These are phyloP conservation scores for Drosophila arizonae DNA, from an alignment of 1,140 invertebrate genomes.

Conservation along the genomic window DNA sequence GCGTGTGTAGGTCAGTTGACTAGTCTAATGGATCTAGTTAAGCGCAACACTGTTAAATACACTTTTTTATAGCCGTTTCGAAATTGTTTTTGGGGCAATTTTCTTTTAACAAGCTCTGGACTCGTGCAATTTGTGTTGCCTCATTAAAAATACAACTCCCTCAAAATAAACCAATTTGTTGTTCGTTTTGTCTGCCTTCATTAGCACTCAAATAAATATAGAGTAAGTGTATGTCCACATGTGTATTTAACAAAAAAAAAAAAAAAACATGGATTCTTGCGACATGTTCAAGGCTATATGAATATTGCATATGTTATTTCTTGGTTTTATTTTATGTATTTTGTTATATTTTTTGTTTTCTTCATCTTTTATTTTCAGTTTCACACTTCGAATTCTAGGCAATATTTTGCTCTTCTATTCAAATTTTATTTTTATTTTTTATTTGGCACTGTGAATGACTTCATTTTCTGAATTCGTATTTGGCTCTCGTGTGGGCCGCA, in stretches of 20 bases:
- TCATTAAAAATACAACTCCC: slow-evolving; percentile 21
- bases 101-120: slow-evolving; percentile 22
- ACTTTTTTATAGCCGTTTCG: slow-evolving; percentile 30
- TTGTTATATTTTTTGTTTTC: slow-evolving; percentile 1
- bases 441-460: slow-evolving; percentile 56
- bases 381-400: slow-evolving; percentile 56
- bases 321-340: slow-evolving; percentile 5
- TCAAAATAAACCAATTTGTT: slow-evolving; percentile 13
- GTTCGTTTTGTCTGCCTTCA: slow-evolving; percentile 44
- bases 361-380: slow-evolving; percentile 57
- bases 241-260: slow-evolving; percentile 21
- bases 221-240: slow-evolving; percentile 21
- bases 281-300: slow-evolving; percentile 76
- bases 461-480: slow-evolving; percentile 53
- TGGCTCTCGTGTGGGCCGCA: slow-evolving; percentile 29
- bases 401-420: slow-evolving; percentile 23
- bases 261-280: slow-evolving; percentile 65
- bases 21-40: slow-evolving; percentile 17
- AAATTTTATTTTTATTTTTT: slow-evolving; percentile 30
- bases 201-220: slow-evolving; percentile 52
- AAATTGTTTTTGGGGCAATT: slow-evolving; percentile 13
- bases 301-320: slow-evolving; percentile 63
- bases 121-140: slow-evolving; percentile 1
- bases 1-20: slow-evolving; percentile 42
- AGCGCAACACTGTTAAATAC: slow-evolving; percentile 30